Percentiles rank a stretch among this genome's conserved stretches.
These are phyloP conservation scores for Hyphantria cunea DNA, from an alignment of 1,140 invertebrate genomes.

Conservation along the genomic window DNA sequence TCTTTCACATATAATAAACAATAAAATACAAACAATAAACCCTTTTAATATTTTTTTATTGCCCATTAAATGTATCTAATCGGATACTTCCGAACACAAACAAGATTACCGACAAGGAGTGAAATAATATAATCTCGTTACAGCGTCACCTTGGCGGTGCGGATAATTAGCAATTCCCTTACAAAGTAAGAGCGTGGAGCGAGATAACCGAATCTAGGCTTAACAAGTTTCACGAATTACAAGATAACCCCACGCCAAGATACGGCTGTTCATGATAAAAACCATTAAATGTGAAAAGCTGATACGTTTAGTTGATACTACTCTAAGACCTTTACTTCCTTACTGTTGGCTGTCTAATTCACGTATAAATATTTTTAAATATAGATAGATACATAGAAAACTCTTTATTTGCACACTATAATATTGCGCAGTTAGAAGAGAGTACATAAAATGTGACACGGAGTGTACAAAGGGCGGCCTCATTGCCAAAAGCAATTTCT, in stretches of 20 bases:
- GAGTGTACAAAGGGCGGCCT: no score
- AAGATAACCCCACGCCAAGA: conserved; percentile 30
- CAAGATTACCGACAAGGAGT: conserved; percentile 16
- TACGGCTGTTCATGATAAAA: conserved; percentile 10
- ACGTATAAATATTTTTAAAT: no score
- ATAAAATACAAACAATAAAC: no score
- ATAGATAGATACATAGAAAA: no score
- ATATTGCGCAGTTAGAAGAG: no score
- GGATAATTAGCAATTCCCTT: conserved; percentile 57
- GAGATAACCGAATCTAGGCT: conserved; percentile 54
- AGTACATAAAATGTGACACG: no score
- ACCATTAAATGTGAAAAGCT: not conserved
- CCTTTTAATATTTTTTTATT: no score
- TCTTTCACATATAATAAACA: no score
- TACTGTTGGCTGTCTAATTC: no score
- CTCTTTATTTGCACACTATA: no score
- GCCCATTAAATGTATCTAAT: no score
- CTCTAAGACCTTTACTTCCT: not conserved
- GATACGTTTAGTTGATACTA: not conserved
- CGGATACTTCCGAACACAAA: conserved; percentile 10
- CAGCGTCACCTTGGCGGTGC: conserved; percentile 43
- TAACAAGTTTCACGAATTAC: conserved; percentile 53
- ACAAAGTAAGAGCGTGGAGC: conserved; percentile 40
- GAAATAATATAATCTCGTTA: conserved; percentile 44
- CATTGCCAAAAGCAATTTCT: no score